These are phyloP conservation scores for Anthrax anthrax DNA, from an alignment of 2,888 invertebrate species.

Conservation along the genomic window DNA sequence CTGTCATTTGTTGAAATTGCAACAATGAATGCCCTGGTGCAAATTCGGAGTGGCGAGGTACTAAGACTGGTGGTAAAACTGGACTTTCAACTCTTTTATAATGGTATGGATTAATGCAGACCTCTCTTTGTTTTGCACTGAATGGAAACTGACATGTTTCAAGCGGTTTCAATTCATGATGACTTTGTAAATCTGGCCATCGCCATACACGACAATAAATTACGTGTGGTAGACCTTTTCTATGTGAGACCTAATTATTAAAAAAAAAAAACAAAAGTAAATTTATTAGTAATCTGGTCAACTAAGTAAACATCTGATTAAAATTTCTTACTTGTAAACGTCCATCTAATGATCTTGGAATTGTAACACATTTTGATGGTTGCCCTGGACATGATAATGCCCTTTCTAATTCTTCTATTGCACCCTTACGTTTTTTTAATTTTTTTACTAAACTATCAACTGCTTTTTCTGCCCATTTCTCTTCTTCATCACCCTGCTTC, in stretches of 20 bases:
- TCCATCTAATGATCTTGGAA: slow-evolving; percentile 90
- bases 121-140: slow-evolving; percentile 94
- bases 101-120: slow-evolving; percentile 99
- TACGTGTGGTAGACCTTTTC: slow-evolving; percentile 96
- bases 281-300: background rate
- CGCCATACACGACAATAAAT: slow-evolving; percentile 99
- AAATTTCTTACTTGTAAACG: slow-evolving; percentile 62
- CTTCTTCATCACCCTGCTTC: slow-evolving; percentile 96
- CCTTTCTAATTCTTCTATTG: slow-evolving; percentile 82
- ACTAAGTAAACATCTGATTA: background rate
- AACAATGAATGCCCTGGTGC: slow-evolving; percentile 79
- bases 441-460: slow-evolving; percentile 96
- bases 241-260: slow-evolving; percentile 77
- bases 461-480: slow-evolving; percentile 98
- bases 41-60: slow-evolving; percentile 93
- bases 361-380: slow-evolving; percentile 96
- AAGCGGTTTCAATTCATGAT: slow-evolving; percentile 92
- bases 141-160: slow-evolving; percentile 94
- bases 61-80: slow-evolving; percentile 92
- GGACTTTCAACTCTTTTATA: slow-evolving; percentile 96
- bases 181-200: slow-evolving; percentile 98
- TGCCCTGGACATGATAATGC: slow-evolving; percentile 90
- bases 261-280: slow-evolving; percentile 1
- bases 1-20: slow-evolving; percentile 71
- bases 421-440: slow-evolving; percentile 87